These are phyloP conservation scores for Blastobasis adustella DNA, from an alignment of 2,888 invertebrate species.

Conservation along the genomic window DNA sequence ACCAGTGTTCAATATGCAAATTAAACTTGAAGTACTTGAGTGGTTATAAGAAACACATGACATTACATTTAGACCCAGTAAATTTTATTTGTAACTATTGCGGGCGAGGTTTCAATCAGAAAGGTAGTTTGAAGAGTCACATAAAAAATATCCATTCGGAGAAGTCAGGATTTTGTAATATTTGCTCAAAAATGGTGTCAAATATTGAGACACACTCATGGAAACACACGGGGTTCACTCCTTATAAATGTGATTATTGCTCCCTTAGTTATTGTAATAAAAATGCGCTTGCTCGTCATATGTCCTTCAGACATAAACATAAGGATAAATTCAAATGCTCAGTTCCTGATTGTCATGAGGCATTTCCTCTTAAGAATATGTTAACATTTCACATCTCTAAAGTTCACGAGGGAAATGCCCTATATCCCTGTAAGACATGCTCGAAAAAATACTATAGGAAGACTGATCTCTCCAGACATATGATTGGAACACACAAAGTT, in stretches of 20 bases:
- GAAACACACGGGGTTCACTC: slow-evolving; percentile 68
- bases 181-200: slow-evolving; percentile 67
- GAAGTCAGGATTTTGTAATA: slow-evolving; percentile 65
- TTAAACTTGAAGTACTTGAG: slow-evolving; percentile 63
- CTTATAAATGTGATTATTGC: slow-evolving; percentile 54
- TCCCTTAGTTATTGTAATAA: slow-evolving; percentile 44
- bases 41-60: slow-evolving; percentile 67
- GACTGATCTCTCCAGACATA: slow-evolving; percentile 58
- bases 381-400: slow-evolving; percentile 51
- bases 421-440: slow-evolving; percentile 52
- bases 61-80: slow-evolving; percentile 40
- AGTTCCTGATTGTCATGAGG: slow-evolving; percentile 37
- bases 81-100: slow-evolving; percentile 54
- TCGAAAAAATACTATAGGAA: slow-evolving; percentile 57
- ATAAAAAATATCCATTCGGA: slow-evolving; percentile 69
- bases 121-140: slow-evolving; percentile 69
- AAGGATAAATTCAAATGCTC: slow-evolving; percentile 47
- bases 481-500: slow-evolving; percentile 52
- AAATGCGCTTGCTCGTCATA: slow-evolving; percentile 49
- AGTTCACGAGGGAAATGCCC: slow-evolving; percentile 43
- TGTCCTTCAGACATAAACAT: slow-evolving; percentile 51
- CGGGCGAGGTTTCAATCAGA: slow-evolving; percentile 52
- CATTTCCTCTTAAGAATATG: slow-evolving; percentile 54
- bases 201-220: slow-evolving; percentile 72
- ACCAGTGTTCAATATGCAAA: slow-evolving; percentile 52